Evolutionary conservation across 2,113 vertebrate species (phyloP).

Genomic region (Thunnus maccoyii): DNA sequence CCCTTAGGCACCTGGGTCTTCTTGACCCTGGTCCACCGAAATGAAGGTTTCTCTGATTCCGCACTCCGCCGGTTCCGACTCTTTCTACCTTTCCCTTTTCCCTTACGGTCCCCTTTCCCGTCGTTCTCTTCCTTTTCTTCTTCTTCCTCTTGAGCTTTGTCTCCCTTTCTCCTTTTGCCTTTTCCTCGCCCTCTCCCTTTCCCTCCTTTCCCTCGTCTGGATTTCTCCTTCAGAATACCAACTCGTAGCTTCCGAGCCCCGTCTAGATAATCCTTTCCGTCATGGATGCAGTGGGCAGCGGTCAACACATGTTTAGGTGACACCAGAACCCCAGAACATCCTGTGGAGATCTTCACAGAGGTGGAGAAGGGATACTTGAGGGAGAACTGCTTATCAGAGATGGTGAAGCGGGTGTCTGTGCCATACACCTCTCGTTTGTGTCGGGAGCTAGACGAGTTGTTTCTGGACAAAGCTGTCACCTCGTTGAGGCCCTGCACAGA

Average conservation of each 20-base stretch:
- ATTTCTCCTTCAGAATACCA: constrained; percentile 90
- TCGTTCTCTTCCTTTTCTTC: constrained; percentile 63
- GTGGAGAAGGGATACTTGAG: constrained; percentile 95
- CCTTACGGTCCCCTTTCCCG: constrained; percentile 69
- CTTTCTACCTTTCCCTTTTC: constrained; percentile 76
- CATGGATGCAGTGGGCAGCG: constrained; percentile 95
- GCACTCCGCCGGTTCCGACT: constrained; percentile 74
- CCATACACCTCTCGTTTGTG: constrained; percentile 93
- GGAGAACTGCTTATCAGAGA: constrained; percentile 91
- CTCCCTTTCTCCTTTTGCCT: constrained; percentile 77
- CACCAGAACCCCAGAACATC: constrained; percentile 93
- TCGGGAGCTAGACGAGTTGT: constrained; percentile 65
- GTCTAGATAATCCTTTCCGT: constrained; percentile 92
- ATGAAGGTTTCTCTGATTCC: constrained; percentile 85
- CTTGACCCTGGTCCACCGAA: constrained; percentile 96
- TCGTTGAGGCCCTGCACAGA: constrained; percentile 83
- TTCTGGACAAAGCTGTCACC: constrained; percentile 43
- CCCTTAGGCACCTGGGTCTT: constrained; percentile 94
- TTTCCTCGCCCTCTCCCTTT: constrained; percentile 76
- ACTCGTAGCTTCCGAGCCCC: constrained; percentile 91
- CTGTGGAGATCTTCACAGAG: constrained; percentile 94
- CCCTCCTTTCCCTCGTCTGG: constrained; percentile 82
- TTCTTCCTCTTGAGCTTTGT: constrained; percentile 71
- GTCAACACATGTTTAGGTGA: constrained; percentile 95
- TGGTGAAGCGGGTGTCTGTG: constrained; percentile 94